Conservation (phyloP, 1,140 invertebrate species). For the Zophobas morio region DNA sequence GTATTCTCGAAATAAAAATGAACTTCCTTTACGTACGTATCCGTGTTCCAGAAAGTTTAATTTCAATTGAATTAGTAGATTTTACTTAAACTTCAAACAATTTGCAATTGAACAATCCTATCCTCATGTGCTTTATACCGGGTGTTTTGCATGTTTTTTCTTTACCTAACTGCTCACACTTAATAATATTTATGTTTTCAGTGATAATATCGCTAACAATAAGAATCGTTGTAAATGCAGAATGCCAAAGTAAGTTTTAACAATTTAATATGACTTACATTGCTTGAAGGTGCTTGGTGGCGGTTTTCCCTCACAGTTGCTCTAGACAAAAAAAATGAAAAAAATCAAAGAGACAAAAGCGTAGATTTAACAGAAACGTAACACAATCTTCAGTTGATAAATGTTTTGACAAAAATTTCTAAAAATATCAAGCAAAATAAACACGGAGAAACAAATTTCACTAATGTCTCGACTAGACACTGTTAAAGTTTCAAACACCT, state of each 20-base stretch:
- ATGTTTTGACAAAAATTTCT: too few relatives aligned
- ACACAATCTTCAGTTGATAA: too few relatives aligned
- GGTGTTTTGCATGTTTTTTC: slow-evolving; percentile 54
- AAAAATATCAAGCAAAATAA: too few relatives aligned
- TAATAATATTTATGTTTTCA: slow-evolving; percentile 62
- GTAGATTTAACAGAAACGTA: too few relatives aligned
- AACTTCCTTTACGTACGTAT: too few relatives aligned
- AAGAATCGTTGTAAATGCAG: slow-evolving; percentile 65
- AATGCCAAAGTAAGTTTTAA: slow-evolving; percentile 66
- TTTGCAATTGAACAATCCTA: not conserved
- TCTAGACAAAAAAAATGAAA: slow-evolving; percentile 45
- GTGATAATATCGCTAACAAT: slow-evolving; percentile 66
- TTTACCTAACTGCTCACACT: slow-evolving; percentile 45
- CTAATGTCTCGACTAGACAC: too few relatives aligned
- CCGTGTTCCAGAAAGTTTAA: too few relatives aligned
- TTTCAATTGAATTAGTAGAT: slow-evolving; percentile 12
- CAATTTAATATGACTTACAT: slow-evolving; percentile 43
- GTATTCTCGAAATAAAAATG: too few relatives aligned
- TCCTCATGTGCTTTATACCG: slow-evolving; percentile 6
- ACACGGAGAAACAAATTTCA: too few relatives aligned
- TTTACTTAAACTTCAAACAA: not conserved
- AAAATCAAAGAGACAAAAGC: too few relatives aligned
- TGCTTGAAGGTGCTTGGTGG: slow-evolving; percentile 47
- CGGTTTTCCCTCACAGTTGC: slow-evolving; percentile 37
- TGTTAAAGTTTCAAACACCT: too few relatives aligned